A percentile compares a stretch with the other conserved stretches of the same genome.
Conservation (phyloP, 2,113 vertebrate genomes). For the Istiophorus platypterus region DNA sequence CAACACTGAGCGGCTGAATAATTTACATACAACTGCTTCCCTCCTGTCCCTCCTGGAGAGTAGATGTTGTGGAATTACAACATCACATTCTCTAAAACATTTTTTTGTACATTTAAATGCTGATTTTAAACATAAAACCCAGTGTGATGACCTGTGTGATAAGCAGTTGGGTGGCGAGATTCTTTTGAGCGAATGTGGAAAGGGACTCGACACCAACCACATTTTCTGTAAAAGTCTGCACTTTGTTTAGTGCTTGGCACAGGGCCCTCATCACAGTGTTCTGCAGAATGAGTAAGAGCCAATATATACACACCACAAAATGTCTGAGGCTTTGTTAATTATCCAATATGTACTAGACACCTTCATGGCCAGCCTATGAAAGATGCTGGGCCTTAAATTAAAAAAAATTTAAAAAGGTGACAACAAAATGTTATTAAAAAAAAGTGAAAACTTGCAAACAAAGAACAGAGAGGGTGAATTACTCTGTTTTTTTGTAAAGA, state of each 20-base stretch:
- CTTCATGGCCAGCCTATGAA: background rate
- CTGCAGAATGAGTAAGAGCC: background rate
- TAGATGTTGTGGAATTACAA: conserved; percentile 10
- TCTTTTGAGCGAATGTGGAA: conserved; percentile 5
- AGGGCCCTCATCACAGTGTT: background rate
- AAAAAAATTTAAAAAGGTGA: background rate
- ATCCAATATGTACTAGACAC: background rate
- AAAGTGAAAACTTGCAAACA: background rate
- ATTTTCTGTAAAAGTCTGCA: background rate
- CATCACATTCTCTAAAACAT: background rate
- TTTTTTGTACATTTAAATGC: too few relatives aligned
- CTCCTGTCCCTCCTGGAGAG: conserved; percentile 10
- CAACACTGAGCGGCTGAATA: conserved; percentile 7
- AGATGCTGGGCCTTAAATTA: background rate
- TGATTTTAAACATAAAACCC: conserved; percentile 11
- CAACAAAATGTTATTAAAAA: background rate
- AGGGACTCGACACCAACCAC: too few relatives aligned
- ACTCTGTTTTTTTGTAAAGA: background rate
- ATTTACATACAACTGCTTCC: conserved; percentile 6
- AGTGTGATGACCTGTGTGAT: background rate
- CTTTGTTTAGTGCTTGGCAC: conserved; percentile 1
- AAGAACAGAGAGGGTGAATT: background rate
- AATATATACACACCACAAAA: background rate
- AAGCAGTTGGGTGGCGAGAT: background rate
- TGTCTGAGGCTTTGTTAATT: background rate